Base-by-base conservation (phyloP, 35 echinoderm and acorn worm genomes). In the Apostichopus japonicus region DNA sequence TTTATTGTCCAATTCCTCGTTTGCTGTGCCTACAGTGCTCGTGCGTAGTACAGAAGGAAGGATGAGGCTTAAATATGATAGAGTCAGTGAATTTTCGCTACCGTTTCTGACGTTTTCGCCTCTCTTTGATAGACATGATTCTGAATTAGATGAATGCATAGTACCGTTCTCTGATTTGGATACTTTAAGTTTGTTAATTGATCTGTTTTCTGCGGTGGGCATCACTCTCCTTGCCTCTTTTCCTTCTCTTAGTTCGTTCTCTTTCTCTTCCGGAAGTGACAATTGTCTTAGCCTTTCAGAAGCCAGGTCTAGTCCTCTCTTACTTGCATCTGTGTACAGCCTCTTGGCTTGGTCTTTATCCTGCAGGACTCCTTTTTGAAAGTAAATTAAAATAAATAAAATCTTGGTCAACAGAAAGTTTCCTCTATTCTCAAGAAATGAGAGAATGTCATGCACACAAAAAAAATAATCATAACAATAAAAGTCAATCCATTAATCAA, bases 21-120 rank as follows among this genome's bases (percentile, higher is more conserved):
- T 72, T 67, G 17, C 23, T 25, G 16, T 2, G n/a, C 11, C 23
- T 23, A 54, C 62, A 10, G 23, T 72, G 2, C 63, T 89, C 53
- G 25, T 89, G 24, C 63, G n/a, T 27, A 89, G 13, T 6, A 89
- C 7, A 6, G 59, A 67, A 27, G 86, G 86, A 19, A 89, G 67
- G 57, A 89, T 72, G 8, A 89, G 86, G 24, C 86, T 89, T 8
- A 72, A 75, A 21, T 89, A 89, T 9, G 86, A 89, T n/a, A 89
- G 86, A 51, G 15, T 89, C 14, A 52, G 15, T 8, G 17, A 72
- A 27, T 51, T 72, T 67, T n/a, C 6, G 73, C 62, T 33, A 9
- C 7, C 25, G 5, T 62, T 25, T 87, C 3, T 21, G 10, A 9
- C 25, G 6, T 56, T 23, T 83, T 83, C 86, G 63, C 21, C 10